Base-by-base conservation (phyloP, 2,113 vertebrate species). In the Tretioscincus oriximinensis region DNA sequence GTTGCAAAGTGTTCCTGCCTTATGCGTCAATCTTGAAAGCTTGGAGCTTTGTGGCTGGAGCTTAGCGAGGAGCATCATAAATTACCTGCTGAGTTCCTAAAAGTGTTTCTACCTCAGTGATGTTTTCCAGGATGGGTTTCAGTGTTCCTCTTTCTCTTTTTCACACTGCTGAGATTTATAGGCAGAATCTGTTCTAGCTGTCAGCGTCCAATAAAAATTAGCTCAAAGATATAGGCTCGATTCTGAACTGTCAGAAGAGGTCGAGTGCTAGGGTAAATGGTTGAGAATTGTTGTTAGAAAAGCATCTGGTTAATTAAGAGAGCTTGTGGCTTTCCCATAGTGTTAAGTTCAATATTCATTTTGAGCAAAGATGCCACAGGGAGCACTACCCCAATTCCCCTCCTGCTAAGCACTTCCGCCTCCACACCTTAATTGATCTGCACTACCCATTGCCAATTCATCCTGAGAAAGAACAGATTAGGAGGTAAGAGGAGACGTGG, bases 1-100 rank as follows among this genome's bases (percentile, higher is more conserved):
- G 29, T 51, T 66, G 72, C 87, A 85, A 83, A 20, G 9, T 82
- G 87, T 87, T 80, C 92, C 80, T 72, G 83, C 87, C 85, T 90
- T 91, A 86, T 90, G 86, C 86, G 84, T 87, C 88, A 76, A 83
- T 90, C 78, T 77, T 82, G 86, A 88, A 86, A 89, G 29, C 58
- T 65, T 2, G 77, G 81, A 76, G 21, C 47, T 65, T 45, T 49
- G 18, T 41, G 6, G 81, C 85, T 80, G 85, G 85, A 80, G 82
- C 31, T 35, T 12, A 51, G 61, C 29, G 21, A 22, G 5, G 11
- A 49, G 28, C 74, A 20, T 26, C 29, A 45, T n/a, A 63, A 71
- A 51, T 21, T 41, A 9, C 31, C 26, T 7, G 3, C 65, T 60
- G 49, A 73, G 76, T 29, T 66, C 47, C 63, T 77, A 66, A 49